Evolutionary conservation across 2,113 vertebrate species (phyloP).

Genomic region (Oreochromis tanganicae): DNA sequence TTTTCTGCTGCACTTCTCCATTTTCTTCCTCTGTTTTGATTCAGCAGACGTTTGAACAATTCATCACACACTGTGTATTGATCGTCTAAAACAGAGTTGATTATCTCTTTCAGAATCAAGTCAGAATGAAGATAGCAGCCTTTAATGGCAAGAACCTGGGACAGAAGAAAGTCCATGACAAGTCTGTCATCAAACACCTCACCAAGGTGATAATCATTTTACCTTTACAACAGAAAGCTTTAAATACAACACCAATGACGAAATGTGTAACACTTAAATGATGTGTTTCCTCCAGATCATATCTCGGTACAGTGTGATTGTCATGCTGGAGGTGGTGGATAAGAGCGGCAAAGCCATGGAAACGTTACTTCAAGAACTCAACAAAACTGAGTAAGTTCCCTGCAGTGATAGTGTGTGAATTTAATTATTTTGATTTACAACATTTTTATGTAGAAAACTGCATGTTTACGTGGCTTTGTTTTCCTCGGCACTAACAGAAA

Average conservation of each 20-base stretch:
- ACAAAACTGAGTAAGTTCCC: background rate
- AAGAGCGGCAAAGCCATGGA: constrained; percentile 1
- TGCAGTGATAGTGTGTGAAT: too few species aligned
- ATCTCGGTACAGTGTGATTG: constrained; percentile 30
- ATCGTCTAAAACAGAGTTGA: background rate
- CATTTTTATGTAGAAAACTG: too few species aligned
- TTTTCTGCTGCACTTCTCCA: background rate
- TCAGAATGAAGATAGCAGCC: constrained; percentile 60
- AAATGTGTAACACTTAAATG: background rate
- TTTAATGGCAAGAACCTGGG: constrained; percentile 56
- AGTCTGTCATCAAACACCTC: background rate
- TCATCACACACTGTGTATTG: rapidly evolving
- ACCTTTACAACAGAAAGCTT: background rate
- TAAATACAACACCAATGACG: background rate
- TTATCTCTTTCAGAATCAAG: background rate
- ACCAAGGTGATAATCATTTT: constrained; percentile 17
- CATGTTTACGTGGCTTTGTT: background rate
- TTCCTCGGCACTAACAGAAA: background rate
- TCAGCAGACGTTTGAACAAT: background rate
- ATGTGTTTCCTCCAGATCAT: constrained; percentile 9
- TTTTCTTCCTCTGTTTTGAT: background rate
- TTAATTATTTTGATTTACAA: too few species aligned
- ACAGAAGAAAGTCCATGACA: constrained; percentile 31
- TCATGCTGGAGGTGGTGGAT: constrained; percentile 49
- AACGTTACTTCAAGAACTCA: constrained; percentile 3